Evolutionary conservation across 1,140 invertebrate species (phyloP), one percentile per base, ranked within the genome.

Genomic region (Caenorhabditis briggsae): DNA sequence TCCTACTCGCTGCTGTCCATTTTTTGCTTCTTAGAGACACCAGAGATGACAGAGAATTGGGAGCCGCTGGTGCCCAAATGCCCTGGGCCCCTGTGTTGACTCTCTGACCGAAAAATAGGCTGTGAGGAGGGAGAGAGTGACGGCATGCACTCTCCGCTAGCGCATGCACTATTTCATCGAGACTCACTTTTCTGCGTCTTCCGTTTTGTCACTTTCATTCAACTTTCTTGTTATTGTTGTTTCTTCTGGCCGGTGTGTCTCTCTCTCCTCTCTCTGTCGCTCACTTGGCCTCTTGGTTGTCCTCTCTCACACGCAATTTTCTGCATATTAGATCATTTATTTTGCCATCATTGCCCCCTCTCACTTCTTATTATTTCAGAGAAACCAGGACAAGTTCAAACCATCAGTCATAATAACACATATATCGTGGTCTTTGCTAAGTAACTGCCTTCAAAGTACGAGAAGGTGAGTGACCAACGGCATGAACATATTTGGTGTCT

Each of bases 191-290:
- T 25, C 59, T 33, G 20, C 20, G 18, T 25, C n/a, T 33, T 61
- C 14, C 59, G 14, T 9, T 61, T 61, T 61, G 59, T 61, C 59
- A 61, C 59, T 61, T 61, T 61, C 23, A 8, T 20, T 9, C 23
- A 61, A 61, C n/a, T 61, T 61, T 61, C 59, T 33, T 61, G 59
- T 61, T 61, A 20, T 61, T 61, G n/a, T 61, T 61, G 59, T 61
- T 61, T 58, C 56, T 58, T 20, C n/a, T n/a, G 16, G 18, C 20
- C 56, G 3, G 18, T 58, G 16, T 58, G 16, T n/a, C 56, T 58
- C 18, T 20, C 56, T 20, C 56, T 0, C 18, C 18, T 20, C 56
- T 53, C 50, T 53, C 56, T 20, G 16, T 1, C n/a, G 16, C 56
- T 58, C n/a, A 8, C 18, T 58, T n/a, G 16, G 16, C 20, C 33